Conservation (phyloP, 2,888 invertebrate genomes). For the Escarpia spicata region DNA sequence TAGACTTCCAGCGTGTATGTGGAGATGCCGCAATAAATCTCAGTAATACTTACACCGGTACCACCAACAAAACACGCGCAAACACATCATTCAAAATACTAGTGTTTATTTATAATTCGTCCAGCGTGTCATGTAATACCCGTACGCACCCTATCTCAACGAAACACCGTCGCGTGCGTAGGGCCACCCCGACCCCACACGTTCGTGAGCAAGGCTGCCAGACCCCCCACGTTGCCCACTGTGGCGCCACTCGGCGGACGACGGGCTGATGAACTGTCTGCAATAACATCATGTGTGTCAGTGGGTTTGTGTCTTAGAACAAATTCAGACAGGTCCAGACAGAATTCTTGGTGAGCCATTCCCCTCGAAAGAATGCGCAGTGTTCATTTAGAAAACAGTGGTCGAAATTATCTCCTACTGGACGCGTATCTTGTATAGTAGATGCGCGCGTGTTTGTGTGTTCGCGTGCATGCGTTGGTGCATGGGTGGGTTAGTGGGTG, state of each 20-base stretch:
- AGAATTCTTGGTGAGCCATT: neutral
- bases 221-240: neutral
- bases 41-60: neutral
- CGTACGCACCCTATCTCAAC: neutral
- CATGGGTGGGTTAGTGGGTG: no score
- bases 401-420: no score
- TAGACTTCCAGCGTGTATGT: no score
- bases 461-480: no score
- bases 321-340: neutral
- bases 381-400: no score
- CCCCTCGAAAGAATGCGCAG: no score
- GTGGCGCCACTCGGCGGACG: neutral
- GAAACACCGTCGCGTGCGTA: neutral
- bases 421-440: no score
- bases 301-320: neutral
- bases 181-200: neutral
- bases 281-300: neutral
- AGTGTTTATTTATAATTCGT: neutral
- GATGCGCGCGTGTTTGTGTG: no score
- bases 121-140: neutral
- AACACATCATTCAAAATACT: neutral
- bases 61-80: neutral
- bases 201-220: constrained; percentile 1
- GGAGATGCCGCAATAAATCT: neutral
- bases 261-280: neutral